Evolutionary conservation across 2,888 invertebrate species (phyloP), one percentile per base, ranked within the genome.

Genomic region (Emesis furor): DNA sequence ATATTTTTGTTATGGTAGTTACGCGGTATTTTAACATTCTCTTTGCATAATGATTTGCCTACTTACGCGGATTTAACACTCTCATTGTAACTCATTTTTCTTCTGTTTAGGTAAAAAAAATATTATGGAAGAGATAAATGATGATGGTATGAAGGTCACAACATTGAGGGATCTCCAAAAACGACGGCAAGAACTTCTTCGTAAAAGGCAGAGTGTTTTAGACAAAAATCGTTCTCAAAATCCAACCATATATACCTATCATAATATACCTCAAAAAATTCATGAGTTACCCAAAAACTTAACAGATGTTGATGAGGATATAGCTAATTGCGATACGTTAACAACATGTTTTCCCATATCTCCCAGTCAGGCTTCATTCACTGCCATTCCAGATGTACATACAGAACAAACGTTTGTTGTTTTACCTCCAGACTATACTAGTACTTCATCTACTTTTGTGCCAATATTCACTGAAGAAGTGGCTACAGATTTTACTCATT

Each of bases 391-490:
- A 62, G 62, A 62, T 62, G 62, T 62, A 62, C 62, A 62, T 62
- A 62, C 62, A 62, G 62, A 62, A 62, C 62, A 62, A 62, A 62
- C 62, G 62, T 62, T 62, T 62, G 62, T 62, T 62, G 62, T 62
- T 62, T 62, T 62, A 62, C 62, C 62, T 62, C 62, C 62, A 62
- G 62, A 62, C 62, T 62, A 62, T 62, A 62, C 62, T 62, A 62
- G 62, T 62, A 62, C 62, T 62, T 62, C 62, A 62, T 62, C 62
- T 62, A 62, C 62, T 62, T 62, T 62, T 62, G 62, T 62, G 62
- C 62, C 62, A 62, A 62, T 62, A 62, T 62, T 62, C 62, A 62
- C 62, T 62, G 62, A 73, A 55, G 17, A 73, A 72, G 72, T 46
- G 46, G 46, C 72, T 42, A 51, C 24, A 39, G 72, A 32, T 51